Base-by-base conservation (phyloP, 2,797 vertebrate species). In the Todus mexicanus region DNA sequence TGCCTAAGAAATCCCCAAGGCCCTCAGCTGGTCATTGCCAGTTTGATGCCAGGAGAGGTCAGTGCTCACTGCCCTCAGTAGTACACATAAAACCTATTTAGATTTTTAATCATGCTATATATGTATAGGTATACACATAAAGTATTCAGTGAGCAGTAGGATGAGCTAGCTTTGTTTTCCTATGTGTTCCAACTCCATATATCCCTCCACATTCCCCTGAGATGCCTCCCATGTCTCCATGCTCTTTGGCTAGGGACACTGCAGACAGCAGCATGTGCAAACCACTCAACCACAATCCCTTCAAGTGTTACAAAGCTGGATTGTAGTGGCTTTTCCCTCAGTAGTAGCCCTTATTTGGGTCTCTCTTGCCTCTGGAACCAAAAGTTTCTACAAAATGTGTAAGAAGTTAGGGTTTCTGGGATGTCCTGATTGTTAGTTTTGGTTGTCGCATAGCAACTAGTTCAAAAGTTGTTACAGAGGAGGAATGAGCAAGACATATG, bases 381-480 rank as follows among this genome's bases (percentile, higher is more conserved):
- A n/a, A 60, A 43, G 9, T 76, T 79, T 73, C 72, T 20, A 11
- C 37, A 76, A 87, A 76, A 84, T 40, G 12, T 84, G 21, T 45
- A 37, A 45, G 43, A 92, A 90, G 19, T 50, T 69, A 60, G 31
- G 20, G 20, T 42, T 93, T 40, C 68, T 87, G 51, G 27, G 60
- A 89, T 33, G 42, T 80, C 29, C 45, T 47, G 11, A 14, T 77
- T 77, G 38, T 89, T 89, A 68, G 42, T 76, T 92, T 80, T 68
- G 19, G 35, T 70, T 86, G 66, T 74, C 78, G 77, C 37, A 23
- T 74, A 91, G 81, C 79, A 93, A 93, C 61, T 33, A 69, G 26
- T 71, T 74, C 40, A 61, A 77, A 94, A 92, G 61, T 61, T 89
- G 13, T 65, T 77, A 53, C 3, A 7, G 23, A 83, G 48, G 13